Evolutionary conservation across 1,140 invertebrate genomes (phyloP).

Genomic region (Hycleus phaleratus): DNA sequence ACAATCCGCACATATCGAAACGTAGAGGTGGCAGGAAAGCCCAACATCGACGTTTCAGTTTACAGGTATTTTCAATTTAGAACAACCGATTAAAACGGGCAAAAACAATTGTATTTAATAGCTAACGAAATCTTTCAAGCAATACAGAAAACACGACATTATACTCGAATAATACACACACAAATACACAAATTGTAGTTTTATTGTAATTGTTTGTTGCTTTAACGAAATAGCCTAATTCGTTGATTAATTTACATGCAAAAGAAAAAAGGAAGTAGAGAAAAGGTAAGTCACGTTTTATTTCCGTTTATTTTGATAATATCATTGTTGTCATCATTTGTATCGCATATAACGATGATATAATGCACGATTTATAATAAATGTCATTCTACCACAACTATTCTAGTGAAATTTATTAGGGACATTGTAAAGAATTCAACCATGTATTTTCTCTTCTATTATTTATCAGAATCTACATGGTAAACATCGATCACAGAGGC

Average conservation of each 20-base stretch:
- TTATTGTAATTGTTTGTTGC: background rate
- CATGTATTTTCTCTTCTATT: background rate
- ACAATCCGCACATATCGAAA: conserved; percentile 94
- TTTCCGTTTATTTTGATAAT: background rate
- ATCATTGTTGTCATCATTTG: too few species aligned
- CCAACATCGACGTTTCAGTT: conserved; percentile 78
- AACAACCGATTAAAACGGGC: too few species aligned
- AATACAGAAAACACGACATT: too few species aligned
- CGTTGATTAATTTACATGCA: conserved; percentile 38
- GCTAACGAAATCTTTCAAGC: background rate
- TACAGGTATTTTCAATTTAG: conserved; percentile 57
- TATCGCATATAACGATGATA: background rate
- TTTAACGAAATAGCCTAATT: background rate
- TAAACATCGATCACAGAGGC: conserved; percentile 41
- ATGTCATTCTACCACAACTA: background rate
- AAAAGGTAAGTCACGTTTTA: conserved; percentile 57
- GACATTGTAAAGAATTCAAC: background rate
- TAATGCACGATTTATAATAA: background rate
- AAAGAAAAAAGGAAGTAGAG: conserved; percentile 73
- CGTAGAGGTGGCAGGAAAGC: conserved; percentile 84
- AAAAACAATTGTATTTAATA: background rate
- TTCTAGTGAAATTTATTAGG: background rate
- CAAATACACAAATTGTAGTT: background rate
- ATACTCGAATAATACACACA: background rate
- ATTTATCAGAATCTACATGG: conserved; percentile 46